Percentiles rank a stretch among this genome's conserved stretches.
Conservation (phyloP, 2,797 vertebrate genomes). For the Hydrolagus colliei region DNA sequence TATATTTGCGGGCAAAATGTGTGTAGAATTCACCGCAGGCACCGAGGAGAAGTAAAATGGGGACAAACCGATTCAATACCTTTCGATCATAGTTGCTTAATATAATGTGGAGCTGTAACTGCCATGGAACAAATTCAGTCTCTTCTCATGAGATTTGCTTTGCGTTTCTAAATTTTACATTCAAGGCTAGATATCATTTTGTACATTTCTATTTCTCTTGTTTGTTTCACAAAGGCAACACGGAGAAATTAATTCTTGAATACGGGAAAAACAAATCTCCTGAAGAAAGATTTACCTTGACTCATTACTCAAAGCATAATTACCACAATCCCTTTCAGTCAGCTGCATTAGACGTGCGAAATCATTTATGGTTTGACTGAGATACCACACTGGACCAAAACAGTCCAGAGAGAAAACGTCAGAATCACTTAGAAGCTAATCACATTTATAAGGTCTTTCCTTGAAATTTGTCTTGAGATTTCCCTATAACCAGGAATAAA, state of each 20-base stretch:
- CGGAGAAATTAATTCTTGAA: too few species aligned
- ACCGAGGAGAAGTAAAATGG: neutral
- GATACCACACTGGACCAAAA: neutral
- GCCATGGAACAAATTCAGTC: neutral
- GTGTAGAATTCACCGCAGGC: neutral
- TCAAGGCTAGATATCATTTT: too few species aligned
- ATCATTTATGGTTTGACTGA: neutral
- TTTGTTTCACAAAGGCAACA: too few species aligned
- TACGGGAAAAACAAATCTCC: too few species aligned
- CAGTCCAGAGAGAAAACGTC: neutral
- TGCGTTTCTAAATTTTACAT: neutral
- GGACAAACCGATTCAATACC: neutral
- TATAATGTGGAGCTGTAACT: neutral
- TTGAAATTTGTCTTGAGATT: neutral
- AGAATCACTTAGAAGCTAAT: neutral
- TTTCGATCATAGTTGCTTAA: neutral
- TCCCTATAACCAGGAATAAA: neutral
- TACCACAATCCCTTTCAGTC: neutral
- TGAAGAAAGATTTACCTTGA: neutral
- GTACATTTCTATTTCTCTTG: too few species aligned
- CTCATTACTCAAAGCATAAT: conserved; percentile 5
- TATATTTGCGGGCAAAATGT: too few species aligned
- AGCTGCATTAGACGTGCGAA: neutral
- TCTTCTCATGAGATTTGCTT: neutral
- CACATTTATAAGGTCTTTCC: neutral